Conservation (phyloP, 92 coral and sea anemone species). For the Desmophyllum pertusum region DNA sequence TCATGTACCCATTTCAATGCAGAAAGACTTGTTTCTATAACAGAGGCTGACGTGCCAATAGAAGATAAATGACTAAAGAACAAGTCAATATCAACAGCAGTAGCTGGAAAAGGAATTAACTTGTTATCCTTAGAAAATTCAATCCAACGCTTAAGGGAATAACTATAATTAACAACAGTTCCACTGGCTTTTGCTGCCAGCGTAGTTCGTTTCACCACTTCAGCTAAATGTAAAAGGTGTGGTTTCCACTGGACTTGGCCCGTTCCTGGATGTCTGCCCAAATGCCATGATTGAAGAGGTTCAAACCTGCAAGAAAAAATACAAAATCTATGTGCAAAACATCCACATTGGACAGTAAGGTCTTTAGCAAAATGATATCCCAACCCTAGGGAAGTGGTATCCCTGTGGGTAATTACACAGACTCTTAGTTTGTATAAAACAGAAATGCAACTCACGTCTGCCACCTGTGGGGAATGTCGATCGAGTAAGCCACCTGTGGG, state of each 20-base stretch:
- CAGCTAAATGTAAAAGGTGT: constrained; percentile 27
- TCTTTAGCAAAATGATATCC: too few species aligned
- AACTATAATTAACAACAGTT: constrained; percentile 30
- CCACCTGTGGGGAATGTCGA: not conserved
- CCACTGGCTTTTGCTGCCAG: constrained; percentile 46
- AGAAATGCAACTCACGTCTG: too few species aligned
- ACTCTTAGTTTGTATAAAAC: too few species aligned
- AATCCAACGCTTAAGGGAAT: constrained; percentile 38
- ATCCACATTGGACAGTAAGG: not conserved
- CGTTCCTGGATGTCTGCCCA: constrained; percentile 50
- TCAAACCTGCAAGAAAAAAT: constrained; percentile 41
- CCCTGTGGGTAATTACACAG: too few species aligned
- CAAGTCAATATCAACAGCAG: constrained; percentile 32
- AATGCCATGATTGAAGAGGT: constrained; percentile 39
- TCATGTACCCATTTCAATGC: constrained; percentile 52
- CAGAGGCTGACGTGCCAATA: constrained; percentile 21
- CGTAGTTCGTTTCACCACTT: constrained; percentile 23
- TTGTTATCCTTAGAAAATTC: not conserved
- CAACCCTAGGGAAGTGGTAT: too few species aligned
- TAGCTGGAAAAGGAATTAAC: not conserved
- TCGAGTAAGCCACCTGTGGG: constrained; percentile 33
- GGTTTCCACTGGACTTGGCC: constrained; percentile 21
- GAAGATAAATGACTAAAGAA: constrained; percentile 12
- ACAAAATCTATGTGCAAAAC: constrained; percentile 5
- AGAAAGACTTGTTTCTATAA: constrained; percentile 25